Evolutionary conservation across 2,888 invertebrate genomes (phyloP), one percentile per base, ranked within the genome.

Genomic region (Cryptus armator): DNA sequence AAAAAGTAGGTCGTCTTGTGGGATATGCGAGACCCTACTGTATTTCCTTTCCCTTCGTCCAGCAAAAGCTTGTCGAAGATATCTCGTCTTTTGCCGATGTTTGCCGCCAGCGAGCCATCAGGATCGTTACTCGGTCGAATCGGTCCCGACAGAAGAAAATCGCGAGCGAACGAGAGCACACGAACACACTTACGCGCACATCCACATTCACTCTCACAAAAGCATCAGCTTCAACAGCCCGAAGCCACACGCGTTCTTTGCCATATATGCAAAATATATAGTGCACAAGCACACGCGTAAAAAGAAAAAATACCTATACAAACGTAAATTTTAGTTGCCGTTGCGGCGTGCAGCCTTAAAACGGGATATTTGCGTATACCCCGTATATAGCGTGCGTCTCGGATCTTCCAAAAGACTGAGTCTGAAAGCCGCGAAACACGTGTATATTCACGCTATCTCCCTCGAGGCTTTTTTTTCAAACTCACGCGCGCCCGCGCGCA

Each of bases 281-380:
- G 56, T 77, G 46, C 82, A 16, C 14, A 46, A 51, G 59, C 67
- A 66, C 56, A 14, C 0, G 67, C 81, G 29, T 59, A 59, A 59
- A 59, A 59, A 59, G 0, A 67, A 48, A 67, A 67, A 48, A 19
- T 24, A 66, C 71, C 71, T 43, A 67, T 86, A 86, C 79, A 87
- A 84, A 86, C 79, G 75, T 77, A 81, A 78, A 88, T 83, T 87
- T 82, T 86, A 66, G 80, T 86, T 86, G 90, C 91, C 90, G 91
- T 89, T 56, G 77, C 78, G 71, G 87, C 87, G 92, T 90, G 91
- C 91, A 91, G 89, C 86, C 89, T 91, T 92, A 90, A 93, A 93
- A 93, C 91, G 91, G 92, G 91, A 93, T 93, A 93, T 93, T 93
- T 92, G 90, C 89, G 90, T 89, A 89, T 89, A 46, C 43, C n/a